Percentiles rank a stretch among this genome's conserved stretches.
phyloP scores from a whole-genome alignment of 2,888 invertebrate species.

The Rhogogaster chlorosoma region DNA sequence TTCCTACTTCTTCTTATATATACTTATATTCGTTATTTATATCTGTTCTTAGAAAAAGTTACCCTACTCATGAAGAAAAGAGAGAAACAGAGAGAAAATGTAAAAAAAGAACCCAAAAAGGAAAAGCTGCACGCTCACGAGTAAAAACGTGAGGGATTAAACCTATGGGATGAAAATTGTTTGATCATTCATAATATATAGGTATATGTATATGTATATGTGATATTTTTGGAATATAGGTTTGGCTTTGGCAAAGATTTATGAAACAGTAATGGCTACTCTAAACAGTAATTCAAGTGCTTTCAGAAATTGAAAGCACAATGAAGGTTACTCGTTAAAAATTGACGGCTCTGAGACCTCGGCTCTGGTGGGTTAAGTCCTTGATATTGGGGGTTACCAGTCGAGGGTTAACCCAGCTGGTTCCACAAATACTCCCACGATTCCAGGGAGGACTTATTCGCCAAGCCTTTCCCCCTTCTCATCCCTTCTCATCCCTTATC shows the following conservation, averaged over 20 bases:
- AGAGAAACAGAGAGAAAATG: background rate
- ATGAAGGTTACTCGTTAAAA: slow-evolving; percentile 29
- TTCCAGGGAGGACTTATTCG: slow-evolving; percentile 20
- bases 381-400: slow-evolving; percentile 33
- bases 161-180: background rate
- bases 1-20: background rate
- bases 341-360: slow-evolving; percentile 11
- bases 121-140: background rate
- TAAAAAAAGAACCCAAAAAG: background rate
- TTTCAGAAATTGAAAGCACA: background rate
- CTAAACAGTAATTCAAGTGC: background rate
- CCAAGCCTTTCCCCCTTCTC: background rate
- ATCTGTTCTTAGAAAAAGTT: background rate
- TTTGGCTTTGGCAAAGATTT: background rate
- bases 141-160: background rate
- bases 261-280: slow-evolving; percentile 1
- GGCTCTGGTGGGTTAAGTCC: slow-evolving; percentile 11
- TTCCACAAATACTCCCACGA: slow-evolving; percentile 12
- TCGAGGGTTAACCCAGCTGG: slow-evolving; percentile 34
- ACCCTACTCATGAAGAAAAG: background rate
- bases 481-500: background rate
- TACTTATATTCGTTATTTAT: background rate
- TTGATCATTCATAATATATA: background rate
- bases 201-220: background rate
- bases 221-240: background rate